Evolutionary conservation across 1,140 invertebrate species (phyloP), one percentile per base, ranked within the genome.

Genomic region (Drosophila nigromelanica): DNA sequence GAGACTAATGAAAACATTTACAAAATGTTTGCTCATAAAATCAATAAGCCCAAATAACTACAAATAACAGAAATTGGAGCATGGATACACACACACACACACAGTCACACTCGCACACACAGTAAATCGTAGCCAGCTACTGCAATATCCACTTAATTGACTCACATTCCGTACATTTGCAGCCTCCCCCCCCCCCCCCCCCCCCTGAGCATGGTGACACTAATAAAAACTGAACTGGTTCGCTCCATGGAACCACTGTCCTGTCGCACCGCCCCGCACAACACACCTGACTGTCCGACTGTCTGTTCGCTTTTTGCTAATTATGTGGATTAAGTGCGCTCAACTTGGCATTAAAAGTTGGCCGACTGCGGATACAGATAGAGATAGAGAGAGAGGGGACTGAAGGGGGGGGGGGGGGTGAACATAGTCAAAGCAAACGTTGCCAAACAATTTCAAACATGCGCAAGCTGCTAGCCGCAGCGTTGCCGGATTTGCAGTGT

Each of bases 21-120:
- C 78, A 87, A 85, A 85, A 80, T 83, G 76, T 80, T 80, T 70
- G 80, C 73, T 63, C 82, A 67, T 87, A 89, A 87, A 87, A 87
- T 87, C 82, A 89, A 87, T 86, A 86, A 72, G 43, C 15, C 35
- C 50, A 69, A 73, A 73, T 62, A 56, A 43, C 64, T 58, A 68
- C 80, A 85, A 86, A 85, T 86, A 85, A 78, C 81, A 73, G 80
- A 71, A 87, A 87, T 64, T 89, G 79, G 82, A 72, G 64, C 82
- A 87, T 15, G 56, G 12, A 45, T 8, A 42, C 14, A 37, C 8
- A 51, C 39, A 43, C 5, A 8, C 14, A 50, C 11, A 45, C 2
- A 58, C 68, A 76, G 18, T 50, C 15, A 33, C 11, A 21, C 33
- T 27, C 12, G 7, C 2, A 48, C 18, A 18, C 18, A 18, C n/a